phyloP scores from a whole-genome alignment of 2,888 invertebrate genomes.

The Oxystoma pomonae region DNA sequence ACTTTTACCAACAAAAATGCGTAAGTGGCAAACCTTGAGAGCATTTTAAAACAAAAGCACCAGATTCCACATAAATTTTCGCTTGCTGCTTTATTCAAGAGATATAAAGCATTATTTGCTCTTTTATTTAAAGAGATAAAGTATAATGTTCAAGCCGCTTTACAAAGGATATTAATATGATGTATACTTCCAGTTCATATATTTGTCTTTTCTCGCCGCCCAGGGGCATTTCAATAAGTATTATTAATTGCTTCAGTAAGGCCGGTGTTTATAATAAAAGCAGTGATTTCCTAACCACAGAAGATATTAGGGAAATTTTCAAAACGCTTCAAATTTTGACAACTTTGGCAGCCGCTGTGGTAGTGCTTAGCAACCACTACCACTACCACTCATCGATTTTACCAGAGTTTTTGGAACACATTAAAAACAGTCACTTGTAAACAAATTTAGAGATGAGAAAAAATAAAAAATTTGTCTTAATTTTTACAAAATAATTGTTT shows the following conservation, averaged over 20 bases:
- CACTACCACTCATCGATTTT: too few relatives aligned
- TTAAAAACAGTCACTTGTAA: too few relatives aligned
- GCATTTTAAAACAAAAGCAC: not conserved
- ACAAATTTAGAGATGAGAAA: too few relatives aligned
- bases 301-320: not conserved
- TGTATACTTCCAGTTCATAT: constrained; percentile 4
- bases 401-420: too few relatives aligned
- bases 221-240: constrained; percentile 2
- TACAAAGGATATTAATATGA: constrained; percentile 5
- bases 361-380: too few relatives aligned
- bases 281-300: not conserved
- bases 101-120: not conserved
- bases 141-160: not conserved
- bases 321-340: too few relatives aligned
- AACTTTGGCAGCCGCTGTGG: too few relatives aligned
- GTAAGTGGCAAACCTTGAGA: not conserved
- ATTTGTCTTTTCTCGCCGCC: not conserved
- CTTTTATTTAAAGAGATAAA: not conserved
- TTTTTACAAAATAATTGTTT: too few relatives aligned
- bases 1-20: too few relatives aligned
- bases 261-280: not conserved
- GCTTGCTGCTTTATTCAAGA: not conserved
- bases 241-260: constrained; percentile 1
- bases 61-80: not conserved
- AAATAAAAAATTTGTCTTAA: too few relatives aligned